phyloP scores from a whole-genome alignment of 1,140 invertebrate species.

The Ips nitidus region DNA sequence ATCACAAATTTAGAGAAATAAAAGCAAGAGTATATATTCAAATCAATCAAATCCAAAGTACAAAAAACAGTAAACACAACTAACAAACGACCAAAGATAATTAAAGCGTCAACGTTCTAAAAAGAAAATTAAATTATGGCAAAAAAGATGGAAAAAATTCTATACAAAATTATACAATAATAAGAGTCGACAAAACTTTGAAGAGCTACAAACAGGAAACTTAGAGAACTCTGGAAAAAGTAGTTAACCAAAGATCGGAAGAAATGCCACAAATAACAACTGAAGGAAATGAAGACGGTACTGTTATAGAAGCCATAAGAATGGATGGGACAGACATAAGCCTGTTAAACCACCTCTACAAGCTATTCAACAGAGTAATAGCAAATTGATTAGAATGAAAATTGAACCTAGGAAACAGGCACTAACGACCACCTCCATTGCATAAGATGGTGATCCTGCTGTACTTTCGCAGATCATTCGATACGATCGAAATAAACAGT shows the following conservation, averaged over 20 bases:
- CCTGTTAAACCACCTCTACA: conserved; percentile 4
- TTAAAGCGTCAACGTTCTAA: too few relatives aligned
- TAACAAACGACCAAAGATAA: too few relatives aligned
- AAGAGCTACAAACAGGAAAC: not conserved
- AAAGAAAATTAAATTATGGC: too few relatives aligned
- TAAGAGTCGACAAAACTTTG: conserved; percentile 4
- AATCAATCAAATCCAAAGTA: too few relatives aligned
- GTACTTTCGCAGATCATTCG: too few relatives aligned
- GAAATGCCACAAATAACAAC: conserved; percentile 1
- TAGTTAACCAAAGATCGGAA: conserved; percentile 4
- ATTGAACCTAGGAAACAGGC: conserved; percentile 4
- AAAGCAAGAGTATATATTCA: too few relatives aligned
- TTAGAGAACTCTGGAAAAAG: conserved; percentile 2
- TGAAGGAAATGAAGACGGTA: not conserved
- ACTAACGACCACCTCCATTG: not conserved
- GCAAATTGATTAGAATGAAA: conserved; percentile 2
- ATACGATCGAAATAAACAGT: too few relatives aligned
- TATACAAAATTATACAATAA: too few relatives aligned
- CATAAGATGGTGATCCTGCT: too few relatives aligned
- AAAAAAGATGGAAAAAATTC: too few relatives aligned
- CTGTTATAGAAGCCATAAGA: not conserved
- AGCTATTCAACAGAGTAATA: not conserved
- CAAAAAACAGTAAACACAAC: too few relatives aligned
- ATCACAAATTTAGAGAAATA: too few relatives aligned
- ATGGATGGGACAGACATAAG: not conserved